phyloP scores from a whole-genome alignment of 2,797 vertebrate genomes.

The Etheostoma perlongum region DNA sequence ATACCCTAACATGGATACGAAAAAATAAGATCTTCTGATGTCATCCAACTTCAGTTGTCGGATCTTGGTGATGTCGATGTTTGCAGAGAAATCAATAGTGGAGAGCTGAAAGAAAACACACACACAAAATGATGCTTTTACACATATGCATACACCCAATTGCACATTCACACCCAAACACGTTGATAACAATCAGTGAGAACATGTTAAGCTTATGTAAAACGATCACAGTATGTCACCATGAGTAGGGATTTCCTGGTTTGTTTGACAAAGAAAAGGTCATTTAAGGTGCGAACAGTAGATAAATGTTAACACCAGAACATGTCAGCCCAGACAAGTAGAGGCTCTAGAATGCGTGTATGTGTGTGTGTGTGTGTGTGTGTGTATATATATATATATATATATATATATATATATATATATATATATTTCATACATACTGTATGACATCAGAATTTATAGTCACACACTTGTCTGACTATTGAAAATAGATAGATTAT shows the following conservation, averaged over 20 bases:
- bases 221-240: conserved; percentile 11
- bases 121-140: background rate
- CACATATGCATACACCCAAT: background rate
- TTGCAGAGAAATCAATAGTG: conserved; percentile 87
- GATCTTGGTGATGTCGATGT: conserved; percentile 88
- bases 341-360: background rate
- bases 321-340: background rate
- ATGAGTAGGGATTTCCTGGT: background rate
- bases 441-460: background rate
- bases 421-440: background rate
- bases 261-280: conserved; percentile 1
- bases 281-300: background rate
- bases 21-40: conserved; percentile 94
- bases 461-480: background rate
- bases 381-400: background rate
- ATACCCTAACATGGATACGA: conserved; percentile 89
- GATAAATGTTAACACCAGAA: background rate
- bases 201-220: conserved; percentile 6
- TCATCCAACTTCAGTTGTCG: conserved; percentile 92
- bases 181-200: background rate
- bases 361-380: too few relatives aligned
- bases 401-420: background rate
- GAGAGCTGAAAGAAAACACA: conserved; percentile 83
- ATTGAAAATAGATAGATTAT: too few relatives aligned
- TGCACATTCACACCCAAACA: background rate